phyloP scores from a whole-genome alignment of 1,140 invertebrate genomes.

The Trichonephila inaurata region DNA sequence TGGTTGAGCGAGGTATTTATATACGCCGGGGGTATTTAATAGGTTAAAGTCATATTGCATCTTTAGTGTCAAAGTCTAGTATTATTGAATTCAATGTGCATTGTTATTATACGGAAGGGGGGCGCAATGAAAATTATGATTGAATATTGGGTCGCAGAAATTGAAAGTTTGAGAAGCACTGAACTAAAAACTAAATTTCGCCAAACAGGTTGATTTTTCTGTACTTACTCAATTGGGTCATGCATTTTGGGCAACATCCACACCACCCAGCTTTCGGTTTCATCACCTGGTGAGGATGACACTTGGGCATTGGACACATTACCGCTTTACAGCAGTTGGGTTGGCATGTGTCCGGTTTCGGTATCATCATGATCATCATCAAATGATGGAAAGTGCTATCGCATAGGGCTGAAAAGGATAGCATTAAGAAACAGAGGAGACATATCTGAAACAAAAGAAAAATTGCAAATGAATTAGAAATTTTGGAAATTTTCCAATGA shows the following conservation, averaged over 20 bases:
- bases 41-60: no score
- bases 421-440: background rate
- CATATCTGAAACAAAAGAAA: background rate
- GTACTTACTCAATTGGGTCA: constrained; percentile 53
- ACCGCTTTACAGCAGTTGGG: constrained; percentile 35
- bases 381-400: background rate
- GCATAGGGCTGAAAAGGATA: background rate
- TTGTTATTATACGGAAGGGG: no score
- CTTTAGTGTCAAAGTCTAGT: no score
- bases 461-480: no score
- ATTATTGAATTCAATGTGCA: no score
- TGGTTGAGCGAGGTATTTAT: no score
- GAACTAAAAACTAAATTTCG: no score
- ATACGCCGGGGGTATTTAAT: no score
- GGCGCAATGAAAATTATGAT: no score
- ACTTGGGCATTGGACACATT: constrained; percentile 10
- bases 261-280: constrained; percentile 44
- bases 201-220: background rate
- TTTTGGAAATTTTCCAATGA: no score
- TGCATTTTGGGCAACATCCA: constrained; percentile 61
- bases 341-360: background rate
- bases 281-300: constrained; percentile 20
- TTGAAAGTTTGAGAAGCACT: no score
- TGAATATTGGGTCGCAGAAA: no score
- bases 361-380: background rate